phyloP scores from a whole-genome alignment of 2,797 vertebrate genomes.

The Lutra lutra region DNA sequence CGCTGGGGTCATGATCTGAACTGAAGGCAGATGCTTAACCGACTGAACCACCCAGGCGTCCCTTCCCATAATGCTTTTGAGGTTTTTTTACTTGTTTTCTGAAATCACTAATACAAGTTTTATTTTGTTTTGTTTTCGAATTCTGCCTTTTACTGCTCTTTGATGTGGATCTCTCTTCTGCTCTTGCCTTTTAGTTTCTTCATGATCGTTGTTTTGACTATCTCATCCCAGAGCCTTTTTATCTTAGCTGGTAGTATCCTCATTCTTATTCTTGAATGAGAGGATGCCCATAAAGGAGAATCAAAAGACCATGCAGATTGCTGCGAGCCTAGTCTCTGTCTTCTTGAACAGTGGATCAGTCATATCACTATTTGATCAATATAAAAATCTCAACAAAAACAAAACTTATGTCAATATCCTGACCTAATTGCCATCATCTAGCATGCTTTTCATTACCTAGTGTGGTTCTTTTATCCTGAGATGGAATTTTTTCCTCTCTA shows the following conservation, averaged over 20 bases:
- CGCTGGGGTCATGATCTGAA: too few relatives aligned
- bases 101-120: background rate
- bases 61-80: background rate
- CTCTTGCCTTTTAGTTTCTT: background rate
- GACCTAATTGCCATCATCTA: background rate
- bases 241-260: background rate
- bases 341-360: background rate
- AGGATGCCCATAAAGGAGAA: background rate
- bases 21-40: too few relatives aligned
- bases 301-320: background rate
- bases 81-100: background rate
- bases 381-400: background rate
- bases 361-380: background rate
- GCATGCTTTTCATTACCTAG: background rate
- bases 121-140: background rate
- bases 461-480: background rate
- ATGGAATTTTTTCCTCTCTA: background rate
- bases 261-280: background rate
- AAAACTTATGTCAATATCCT: background rate
- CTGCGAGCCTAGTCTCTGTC: background rate
- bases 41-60: too few relatives aligned
- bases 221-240: background rate
- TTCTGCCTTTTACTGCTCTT: background rate
- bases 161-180: background rate
- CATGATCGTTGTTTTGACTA: background rate